Base-by-base conservation (phyloP, 2,113 vertebrate genomes). In the Anoura caudifer region DNA sequence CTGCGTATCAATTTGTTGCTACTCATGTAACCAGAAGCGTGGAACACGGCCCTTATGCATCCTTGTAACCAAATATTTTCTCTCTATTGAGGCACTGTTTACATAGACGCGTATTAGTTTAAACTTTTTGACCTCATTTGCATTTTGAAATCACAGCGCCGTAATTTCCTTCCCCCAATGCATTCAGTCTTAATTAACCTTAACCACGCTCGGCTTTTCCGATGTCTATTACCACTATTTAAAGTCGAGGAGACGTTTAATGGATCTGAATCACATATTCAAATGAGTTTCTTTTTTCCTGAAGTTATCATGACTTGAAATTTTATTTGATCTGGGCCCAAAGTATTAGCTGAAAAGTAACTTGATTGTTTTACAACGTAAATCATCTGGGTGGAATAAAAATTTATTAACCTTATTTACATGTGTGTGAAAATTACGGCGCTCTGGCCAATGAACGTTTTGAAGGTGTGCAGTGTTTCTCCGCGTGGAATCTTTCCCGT, bases 201-300 rank as follows among this genome's bases (percentile, higher is more conserved):
- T 97, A 97, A 96, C 97, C 98, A 95, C 96, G 98, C 97, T 93
- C 0, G 16, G 96, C 31, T 96, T 97, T 98, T 98, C 94, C 95
- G 96, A 96, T 97, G 98, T 98, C 98, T 98, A 98, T 98, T 98
- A 98, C 98, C 98, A 97, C 98, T 94, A 97, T 98, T 98, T 98
- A 98, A 98, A 98, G 97, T 98, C 97, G 96, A 98, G 94, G 98
- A 98, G 98, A 96, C 93, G 97, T 98, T 96, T 98, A 98, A 98
- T 98, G 97, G 98, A 96, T 97, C 96, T 97, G 98, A 98, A 98
- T 98, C 98, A 94, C 97, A 94, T 98, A 98, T 98, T 98, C 97
- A 98, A 98, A 98, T 98, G 97, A 98, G 97, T 94, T 95, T 97
- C 81, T 98, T 97, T 98, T 98, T 97, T 45, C 31, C 98, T 97